phyloP scores from a whole-genome alignment of 2,113 vertebrate genomes.

The Oreochromis aureus region DNA sequence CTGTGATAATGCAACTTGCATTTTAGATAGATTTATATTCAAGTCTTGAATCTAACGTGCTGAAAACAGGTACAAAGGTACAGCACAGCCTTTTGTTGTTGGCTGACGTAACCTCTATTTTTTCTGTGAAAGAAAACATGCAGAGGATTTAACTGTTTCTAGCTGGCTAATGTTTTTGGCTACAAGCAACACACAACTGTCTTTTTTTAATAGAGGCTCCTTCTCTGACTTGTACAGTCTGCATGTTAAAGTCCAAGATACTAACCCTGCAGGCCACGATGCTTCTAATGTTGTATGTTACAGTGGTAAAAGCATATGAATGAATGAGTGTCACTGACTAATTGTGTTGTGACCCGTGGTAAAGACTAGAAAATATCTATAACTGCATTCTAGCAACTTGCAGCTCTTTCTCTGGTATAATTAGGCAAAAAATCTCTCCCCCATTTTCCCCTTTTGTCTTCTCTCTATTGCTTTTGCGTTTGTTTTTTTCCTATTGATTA shows the following conservation, averaged over 20 bases:
- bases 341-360: background rate
- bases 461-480: background rate
- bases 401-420: background rate
- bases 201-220: background rate
- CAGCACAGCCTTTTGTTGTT: background rate
- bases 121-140: background rate
- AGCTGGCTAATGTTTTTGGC: background rate
- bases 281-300: background rate
- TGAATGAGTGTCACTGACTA: background rate
- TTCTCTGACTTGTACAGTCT: background rate
- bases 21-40: background rate
- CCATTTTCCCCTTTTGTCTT: background rate
- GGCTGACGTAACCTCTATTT: background rate
- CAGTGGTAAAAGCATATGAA: background rate
- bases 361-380: background rate
- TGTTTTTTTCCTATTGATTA: background rate
- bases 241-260: background rate
- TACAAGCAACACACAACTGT: background rate
- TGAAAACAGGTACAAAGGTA: background rate
- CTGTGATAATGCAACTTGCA: fast-evolving
- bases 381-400: background rate
- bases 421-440: background rate
- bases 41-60: background rate
- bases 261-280: background rate
- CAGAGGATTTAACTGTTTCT: background rate